These are phyloP conservation scores for Thalpophila matura DNA, from an alignment of 2,888 invertebrate species.

Conservation along the genomic window DNA sequence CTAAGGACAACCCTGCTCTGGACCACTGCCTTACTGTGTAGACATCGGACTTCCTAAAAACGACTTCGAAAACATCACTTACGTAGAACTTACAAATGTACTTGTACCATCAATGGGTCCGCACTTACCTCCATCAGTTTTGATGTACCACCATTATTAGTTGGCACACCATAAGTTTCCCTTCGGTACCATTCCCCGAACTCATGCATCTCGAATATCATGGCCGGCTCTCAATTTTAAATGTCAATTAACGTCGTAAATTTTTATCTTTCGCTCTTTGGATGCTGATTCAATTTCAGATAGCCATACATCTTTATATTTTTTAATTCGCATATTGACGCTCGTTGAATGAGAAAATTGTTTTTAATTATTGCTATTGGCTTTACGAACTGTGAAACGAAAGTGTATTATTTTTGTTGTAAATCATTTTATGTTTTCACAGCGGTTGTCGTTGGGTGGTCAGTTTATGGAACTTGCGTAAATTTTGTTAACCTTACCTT, in stretches of 20 bases:
- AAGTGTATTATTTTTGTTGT: conserved; percentile 41
- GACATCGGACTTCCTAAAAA: no score
- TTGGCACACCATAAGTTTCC: conserved; percentile 48
- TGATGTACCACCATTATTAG: conserved; percentile 14
- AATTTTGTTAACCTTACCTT: conserved; percentile 19
- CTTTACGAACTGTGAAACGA: conserved; percentile 60
- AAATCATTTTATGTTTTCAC: conserved; percentile 37
- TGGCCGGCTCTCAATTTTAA: conserved; percentile 69
- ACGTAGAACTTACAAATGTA: neutral
- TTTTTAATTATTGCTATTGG: conserved; percentile 62
- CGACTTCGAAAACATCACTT: neutral
- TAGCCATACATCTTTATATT: conserved; percentile 68
- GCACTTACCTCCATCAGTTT: conserved; percentile 12
- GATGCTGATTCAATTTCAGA: conserved; percentile 71
- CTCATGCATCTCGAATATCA: conserved; percentile 44
- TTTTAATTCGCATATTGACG: conserved; percentile 67
- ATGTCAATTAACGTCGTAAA: conserved; percentile 77
- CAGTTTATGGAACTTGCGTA: conserved; percentile 14
- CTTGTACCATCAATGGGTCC: neutral
- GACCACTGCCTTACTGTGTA: no score
- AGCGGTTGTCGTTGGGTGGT: conserved; percentile 39
- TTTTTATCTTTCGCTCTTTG: conserved; percentile 70
- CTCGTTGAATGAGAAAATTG: conserved; percentile 60
- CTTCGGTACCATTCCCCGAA: conserved; percentile 46
- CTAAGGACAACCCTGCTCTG: no score